A percentile compares a stretch with the other conserved stretches of the same genome.
These are phyloP conservation scores for Lagocephalus sceleratus DNA, from an alignment of 2,797 vertebrate genomes.

Conservation along the genomic window DNA sequence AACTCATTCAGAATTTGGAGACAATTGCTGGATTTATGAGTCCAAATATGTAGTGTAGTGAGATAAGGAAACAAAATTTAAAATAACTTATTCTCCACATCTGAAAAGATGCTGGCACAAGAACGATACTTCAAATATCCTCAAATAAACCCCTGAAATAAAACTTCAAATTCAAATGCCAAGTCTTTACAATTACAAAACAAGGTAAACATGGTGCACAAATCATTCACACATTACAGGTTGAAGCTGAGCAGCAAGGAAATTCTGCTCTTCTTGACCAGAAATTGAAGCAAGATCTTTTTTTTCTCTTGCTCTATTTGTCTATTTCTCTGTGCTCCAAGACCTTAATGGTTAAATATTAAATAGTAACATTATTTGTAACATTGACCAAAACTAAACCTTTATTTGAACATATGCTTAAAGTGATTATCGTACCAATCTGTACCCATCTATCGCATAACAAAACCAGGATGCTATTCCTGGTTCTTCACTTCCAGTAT, in stretches of 20 bases:
- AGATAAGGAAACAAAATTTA: not conserved
- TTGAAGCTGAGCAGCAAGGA: no score
- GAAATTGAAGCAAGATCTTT: no score
- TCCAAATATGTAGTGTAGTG: not conserved
- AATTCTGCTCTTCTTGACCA: no score
- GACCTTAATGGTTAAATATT: not conserved
- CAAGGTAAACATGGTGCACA: no score
- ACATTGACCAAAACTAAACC: not conserved
- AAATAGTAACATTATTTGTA: not conserved
- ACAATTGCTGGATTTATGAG: not conserved
- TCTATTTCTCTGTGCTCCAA: not conserved
- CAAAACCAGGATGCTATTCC: slow-evolving; percentile 60
- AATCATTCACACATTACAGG: no score
- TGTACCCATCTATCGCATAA: slow-evolving; percentile 21
- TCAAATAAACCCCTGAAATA: no score
- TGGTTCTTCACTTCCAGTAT: slow-evolving; percentile 78
- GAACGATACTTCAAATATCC: no score
- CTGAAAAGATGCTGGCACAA: no score
- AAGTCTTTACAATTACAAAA: no score
- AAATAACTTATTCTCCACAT: no score
- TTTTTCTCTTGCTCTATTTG: not conserved
- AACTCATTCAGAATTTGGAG: not conserved
- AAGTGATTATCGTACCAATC: slow-evolving; percentile 19
- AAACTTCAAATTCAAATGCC: no score
- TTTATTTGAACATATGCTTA: not conserved